Conservation (phyloP, 2,797 vertebrate species). For the Hipposideros larvatus region DNA sequence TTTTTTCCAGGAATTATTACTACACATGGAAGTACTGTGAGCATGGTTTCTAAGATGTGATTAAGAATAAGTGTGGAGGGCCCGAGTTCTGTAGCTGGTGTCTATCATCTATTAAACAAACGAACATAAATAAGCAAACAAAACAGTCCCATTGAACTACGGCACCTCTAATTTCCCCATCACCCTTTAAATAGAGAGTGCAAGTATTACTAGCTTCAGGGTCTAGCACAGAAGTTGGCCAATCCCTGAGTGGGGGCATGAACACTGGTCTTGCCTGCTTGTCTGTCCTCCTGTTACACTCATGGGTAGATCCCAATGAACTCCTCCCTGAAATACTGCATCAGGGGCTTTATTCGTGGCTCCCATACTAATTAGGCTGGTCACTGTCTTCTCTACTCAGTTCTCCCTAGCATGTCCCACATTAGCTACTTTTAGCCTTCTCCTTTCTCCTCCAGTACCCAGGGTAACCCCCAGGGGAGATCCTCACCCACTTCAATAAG, state of each 20-base stretch:
- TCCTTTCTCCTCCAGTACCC: not conserved
- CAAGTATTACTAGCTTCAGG: not conserved
- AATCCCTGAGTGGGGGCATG: fast-evolving
- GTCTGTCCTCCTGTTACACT: not conserved
- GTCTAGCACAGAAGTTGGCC: not conserved
- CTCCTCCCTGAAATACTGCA: not conserved
- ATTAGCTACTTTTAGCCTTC: not conserved
- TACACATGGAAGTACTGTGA: constrained; percentile 28
- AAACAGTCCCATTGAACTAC: not conserved
- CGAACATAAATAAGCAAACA: not conserved
- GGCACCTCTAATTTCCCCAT: not conserved
- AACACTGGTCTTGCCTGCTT: not conserved
- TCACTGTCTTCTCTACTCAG: not conserved
- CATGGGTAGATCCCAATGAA: not conserved
- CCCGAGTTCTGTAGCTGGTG: not conserved
- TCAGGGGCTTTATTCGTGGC: not conserved
- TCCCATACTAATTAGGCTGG: not conserved
- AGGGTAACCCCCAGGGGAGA: not conserved
- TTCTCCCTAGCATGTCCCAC: not conserved
- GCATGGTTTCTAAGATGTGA: constrained; percentile 23
- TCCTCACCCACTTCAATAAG: not conserved
- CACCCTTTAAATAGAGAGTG: not conserved
- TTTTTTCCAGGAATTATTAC: constrained; percentile 69
- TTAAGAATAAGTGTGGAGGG: constrained; percentile 60
- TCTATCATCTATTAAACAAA: not conserved